Percentiles rank a stretch among this genome's conserved stretches.
Evolutionary conservation across 2,888 invertebrate species (phyloP).

Genomic region (Iphiclides podalirius): DNA sequence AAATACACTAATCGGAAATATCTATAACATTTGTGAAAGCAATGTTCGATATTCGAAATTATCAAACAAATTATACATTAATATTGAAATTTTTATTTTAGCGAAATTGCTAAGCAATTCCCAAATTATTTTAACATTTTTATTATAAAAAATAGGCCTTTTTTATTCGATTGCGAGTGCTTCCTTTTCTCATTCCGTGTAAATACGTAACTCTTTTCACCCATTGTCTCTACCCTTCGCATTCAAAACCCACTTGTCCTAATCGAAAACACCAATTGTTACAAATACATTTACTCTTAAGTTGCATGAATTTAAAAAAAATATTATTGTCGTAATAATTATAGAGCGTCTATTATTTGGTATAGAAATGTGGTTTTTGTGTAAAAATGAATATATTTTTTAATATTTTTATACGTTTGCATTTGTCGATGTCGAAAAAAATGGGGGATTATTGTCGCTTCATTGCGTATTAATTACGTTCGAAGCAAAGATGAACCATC

Average conservation of each 20-base stretch:
- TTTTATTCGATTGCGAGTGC: not conserved
- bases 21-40: not conserved
- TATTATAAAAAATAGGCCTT: too few relatives aligned
- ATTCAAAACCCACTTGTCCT: not conserved
- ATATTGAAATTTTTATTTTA: too few relatives aligned
- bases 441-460: too few relatives aligned
- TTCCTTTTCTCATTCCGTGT: slow-evolving; percentile 13
- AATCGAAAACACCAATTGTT: slow-evolving; percentile 19
- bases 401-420: slow-evolving; percentile 23
- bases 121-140: too few relatives aligned
- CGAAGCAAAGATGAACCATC: too few relatives aligned
- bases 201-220: not conserved
- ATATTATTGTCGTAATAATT: slow-evolving; percentile 10
- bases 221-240: not conserved
- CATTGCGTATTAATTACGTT: too few relatives aligned
- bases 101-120: too few relatives aligned
- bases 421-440: slow-evolving; percentile 12
- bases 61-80: too few relatives aligned
- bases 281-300: slow-evolving; percentile 19
- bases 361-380: slow-evolving; percentile 19
- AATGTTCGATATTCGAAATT: too few relatives aligned
- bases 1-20: too few relatives aligned
- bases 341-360: slow-evolving; percentile 19
- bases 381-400: slow-evolving; percentile 22
- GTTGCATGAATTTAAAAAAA: slow-evolving; percentile 16